phyloP scores from a whole-genome alignment of 2,113 vertebrate genomes.

The Megalops atlanticus region DNA sequence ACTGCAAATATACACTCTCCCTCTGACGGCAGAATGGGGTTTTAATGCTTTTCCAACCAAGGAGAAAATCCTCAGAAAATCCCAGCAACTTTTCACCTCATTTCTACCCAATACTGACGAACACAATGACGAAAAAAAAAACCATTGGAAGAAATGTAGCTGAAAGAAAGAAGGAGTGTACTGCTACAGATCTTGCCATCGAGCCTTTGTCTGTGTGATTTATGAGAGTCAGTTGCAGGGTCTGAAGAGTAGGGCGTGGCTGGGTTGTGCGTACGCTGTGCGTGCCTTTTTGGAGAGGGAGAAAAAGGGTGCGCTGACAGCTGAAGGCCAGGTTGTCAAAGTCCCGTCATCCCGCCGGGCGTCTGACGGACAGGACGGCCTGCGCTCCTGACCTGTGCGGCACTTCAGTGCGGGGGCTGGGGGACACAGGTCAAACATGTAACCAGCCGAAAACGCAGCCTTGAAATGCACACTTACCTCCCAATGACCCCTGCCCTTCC shows the following conservation, averaged over 20 bases:
- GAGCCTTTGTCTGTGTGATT: slow-evolving; percentile 17
- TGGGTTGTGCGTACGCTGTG: not conserved
- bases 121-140: not conserved
- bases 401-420: not conserved
- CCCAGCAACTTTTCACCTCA: not conserved
- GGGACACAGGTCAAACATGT: slow-evolving; percentile 62
- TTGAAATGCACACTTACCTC: slow-evolving; percentile 36
- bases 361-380: not conserved
- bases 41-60: too few relatives aligned
- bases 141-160: not conserved
- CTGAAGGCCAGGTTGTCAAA: slow-evolving; percentile 55
- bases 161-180: not conserved
- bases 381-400: not conserved
- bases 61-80: too few relatives aligned
- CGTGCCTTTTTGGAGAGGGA: not conserved
- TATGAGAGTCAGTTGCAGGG: slow-evolving; percentile 32
- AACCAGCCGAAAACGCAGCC: slow-evolving; percentile 43
- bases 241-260: slow-evolving; percentile 18
- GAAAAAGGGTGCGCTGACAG: slow-evolving; percentile 27
- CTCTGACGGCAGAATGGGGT: not conserved
- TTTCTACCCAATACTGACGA: not conserved
- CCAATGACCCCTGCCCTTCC: not conserved
- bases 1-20: not conserved
- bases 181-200: not conserved
- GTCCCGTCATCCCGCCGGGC: slow-evolving; percentile 45